A percentile compares a stretch with the other conserved stretches of the same genome.
Conservation (phyloP, 2,113 vertebrate genomes). For the Arvicanthis niloticus region DNA sequence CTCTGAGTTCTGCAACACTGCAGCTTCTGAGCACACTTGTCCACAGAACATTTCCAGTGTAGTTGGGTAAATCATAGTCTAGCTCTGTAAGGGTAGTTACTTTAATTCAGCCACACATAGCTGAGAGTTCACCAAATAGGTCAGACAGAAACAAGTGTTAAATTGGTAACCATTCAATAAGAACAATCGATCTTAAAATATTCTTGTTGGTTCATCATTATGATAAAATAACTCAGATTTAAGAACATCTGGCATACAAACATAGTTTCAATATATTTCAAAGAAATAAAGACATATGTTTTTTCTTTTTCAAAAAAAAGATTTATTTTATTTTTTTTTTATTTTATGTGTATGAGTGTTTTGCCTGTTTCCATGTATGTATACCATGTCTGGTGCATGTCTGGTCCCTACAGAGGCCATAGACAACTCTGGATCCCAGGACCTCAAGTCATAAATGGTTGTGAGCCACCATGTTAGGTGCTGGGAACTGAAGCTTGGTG, state of each 20-base stretch:
- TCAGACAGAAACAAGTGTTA: background rate
- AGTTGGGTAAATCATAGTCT: background rate
- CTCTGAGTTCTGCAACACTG: background rate
- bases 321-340: background rate
- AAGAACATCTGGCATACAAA: background rate
- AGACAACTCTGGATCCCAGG: background rate
- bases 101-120: background rate
- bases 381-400: too few relatives aligned
- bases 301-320: conserved; percentile 3
- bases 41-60: background rate
- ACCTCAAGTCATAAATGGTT: background rate
- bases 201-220: background rate
- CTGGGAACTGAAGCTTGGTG: background rate
- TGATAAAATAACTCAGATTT: conserved; percentile 36
- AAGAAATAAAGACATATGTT: background rate
- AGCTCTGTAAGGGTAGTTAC: conserved; percentile 1
- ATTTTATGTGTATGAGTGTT: background rate
- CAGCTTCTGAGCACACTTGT: background rate
- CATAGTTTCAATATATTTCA: background rate
- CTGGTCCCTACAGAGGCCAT: background rate
- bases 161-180: background rate
- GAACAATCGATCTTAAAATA: conserved; percentile 6
- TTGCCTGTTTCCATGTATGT: background rate
- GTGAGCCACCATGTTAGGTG: background rate
- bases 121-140: background rate